These are phyloP conservation scores for Platerodrilus igneus DNA, from an alignment of 2,888 invertebrate genomes.

Conservation along the genomic window DNA sequence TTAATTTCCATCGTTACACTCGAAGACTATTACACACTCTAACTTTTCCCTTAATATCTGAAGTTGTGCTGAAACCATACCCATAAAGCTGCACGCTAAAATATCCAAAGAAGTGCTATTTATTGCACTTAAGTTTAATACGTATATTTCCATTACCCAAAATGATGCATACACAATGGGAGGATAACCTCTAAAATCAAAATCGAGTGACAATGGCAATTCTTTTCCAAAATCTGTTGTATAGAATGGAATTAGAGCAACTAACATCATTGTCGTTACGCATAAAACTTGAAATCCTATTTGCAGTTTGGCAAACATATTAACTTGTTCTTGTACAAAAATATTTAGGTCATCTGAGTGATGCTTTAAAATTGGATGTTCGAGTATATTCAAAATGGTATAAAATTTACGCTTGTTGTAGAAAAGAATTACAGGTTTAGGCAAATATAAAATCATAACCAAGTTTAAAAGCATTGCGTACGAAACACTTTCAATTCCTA, in stretches of 20 bases:
- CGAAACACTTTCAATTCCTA: no score
- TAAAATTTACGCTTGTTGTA: no score
- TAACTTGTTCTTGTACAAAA: not conserved
- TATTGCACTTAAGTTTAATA: not conserved
- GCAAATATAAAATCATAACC: no score
- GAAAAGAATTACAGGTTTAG: no score
- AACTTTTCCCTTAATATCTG: conserved; percentile 2
- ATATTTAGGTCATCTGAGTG: conserved; percentile 1
- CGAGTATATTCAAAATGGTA: no score
- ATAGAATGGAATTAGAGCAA: not conserved
- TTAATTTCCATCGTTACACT: no score
- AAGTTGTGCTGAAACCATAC: not conserved
- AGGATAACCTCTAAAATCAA: no score
- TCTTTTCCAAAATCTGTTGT: not conserved
- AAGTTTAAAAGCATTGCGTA: no score
- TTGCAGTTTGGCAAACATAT: not conserved
- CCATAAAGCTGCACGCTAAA: conserved; percentile 4
- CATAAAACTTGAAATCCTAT: not conserved
- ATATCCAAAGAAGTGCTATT: conserved; percentile 1
- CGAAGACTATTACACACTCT: not conserved
- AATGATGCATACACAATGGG: not conserved
- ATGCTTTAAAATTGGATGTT: no score
- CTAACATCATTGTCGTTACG: no score
- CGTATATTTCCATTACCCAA: not conserved
- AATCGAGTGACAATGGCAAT: not conserved